Evolutionary conservation across 2,888 invertebrate genomes (phyloP).

Genomic region (Thymelicus lineola): DNA sequence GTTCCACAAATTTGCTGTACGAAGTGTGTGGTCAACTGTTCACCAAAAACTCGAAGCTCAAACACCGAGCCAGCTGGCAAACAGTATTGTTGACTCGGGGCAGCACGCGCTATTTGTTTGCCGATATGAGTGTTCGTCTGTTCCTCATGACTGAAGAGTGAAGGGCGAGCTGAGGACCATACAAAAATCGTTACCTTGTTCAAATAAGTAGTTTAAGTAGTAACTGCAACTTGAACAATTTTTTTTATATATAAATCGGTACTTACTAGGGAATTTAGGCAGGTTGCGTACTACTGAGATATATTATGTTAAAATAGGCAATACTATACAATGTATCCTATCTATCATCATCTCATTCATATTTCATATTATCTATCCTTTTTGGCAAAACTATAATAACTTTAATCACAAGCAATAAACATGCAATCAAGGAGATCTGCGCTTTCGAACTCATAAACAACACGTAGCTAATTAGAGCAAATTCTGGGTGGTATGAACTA

Average conservation of each 20-base stretch:
- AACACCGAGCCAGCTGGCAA: constrained; percentile 5
- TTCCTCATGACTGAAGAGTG: neutral
- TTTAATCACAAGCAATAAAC: neutral
- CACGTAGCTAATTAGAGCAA: neutral
- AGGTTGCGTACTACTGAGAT: no score
- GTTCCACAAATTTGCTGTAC: constrained; percentile 1
- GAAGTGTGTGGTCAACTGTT: constrained; percentile 21
- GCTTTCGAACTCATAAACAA: neutral
- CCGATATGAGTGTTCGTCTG: neutral
- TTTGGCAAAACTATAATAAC: no score
- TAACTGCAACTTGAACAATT: neutral
- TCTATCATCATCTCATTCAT: no score
- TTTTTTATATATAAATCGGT: no score
- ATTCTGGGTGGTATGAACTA: neutral
- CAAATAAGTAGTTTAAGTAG: constrained; percentile 5
- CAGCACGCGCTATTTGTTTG: constrained; percentile 24
- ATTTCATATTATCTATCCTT: no score
- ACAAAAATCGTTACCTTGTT: constrained; percentile 5
- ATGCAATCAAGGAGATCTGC: neutral
- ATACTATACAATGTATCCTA: no score
- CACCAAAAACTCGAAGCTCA: constrained; percentile 14
- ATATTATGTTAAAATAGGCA: no score
- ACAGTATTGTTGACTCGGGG: neutral
- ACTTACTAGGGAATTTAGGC: no score
- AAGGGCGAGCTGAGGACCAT: neutral